Evolutionary conservation across 2,797 vertebrate species (phyloP).

Genomic region (Tokudaia tokunoshimensis): DNA sequence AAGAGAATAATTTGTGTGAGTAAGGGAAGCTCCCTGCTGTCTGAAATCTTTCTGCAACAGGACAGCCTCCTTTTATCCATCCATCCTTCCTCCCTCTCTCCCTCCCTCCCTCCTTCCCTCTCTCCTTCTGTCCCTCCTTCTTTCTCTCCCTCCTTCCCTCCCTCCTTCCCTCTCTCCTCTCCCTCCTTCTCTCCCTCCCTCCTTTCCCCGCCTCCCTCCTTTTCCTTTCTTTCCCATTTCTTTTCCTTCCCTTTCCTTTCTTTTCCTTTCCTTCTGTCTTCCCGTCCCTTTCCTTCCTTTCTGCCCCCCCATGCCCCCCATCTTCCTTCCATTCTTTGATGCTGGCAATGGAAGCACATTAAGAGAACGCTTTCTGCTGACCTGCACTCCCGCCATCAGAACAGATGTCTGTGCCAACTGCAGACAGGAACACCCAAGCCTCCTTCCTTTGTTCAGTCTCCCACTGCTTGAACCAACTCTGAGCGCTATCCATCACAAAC

Average conservation of each 20-base stretch:
- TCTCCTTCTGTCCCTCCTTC: too few species aligned
- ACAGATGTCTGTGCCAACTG: background rate
- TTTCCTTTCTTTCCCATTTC: background rate
- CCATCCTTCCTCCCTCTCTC: fast-evolving
- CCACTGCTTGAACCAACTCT: fast-evolving
- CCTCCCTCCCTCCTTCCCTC: fast-evolving
- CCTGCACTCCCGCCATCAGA: background rate
- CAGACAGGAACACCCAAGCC: fast-evolving
- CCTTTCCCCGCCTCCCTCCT: too few species aligned
- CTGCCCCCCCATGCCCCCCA: background rate
- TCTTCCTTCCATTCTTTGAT: background rate
- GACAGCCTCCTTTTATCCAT: fast-evolving
- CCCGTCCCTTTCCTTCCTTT: background rate
- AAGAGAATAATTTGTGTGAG: conserved; percentile 83
- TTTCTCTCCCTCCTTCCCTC: fast-evolving
- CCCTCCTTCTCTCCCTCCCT: too few species aligned
- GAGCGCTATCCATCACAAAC: fast-evolving
- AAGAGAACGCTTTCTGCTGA: background rate
- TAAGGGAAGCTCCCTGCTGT: background rate
- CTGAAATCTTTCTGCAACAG: background rate
- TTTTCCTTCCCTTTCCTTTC: fast-evolving
- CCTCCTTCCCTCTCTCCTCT: too few species aligned
- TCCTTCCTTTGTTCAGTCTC: background rate
- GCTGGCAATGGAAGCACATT: background rate
- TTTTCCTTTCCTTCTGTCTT: too few species aligned